phyloP scores from a whole-genome alignment of 2,888 invertebrate species.

The Blera fallax region DNA sequence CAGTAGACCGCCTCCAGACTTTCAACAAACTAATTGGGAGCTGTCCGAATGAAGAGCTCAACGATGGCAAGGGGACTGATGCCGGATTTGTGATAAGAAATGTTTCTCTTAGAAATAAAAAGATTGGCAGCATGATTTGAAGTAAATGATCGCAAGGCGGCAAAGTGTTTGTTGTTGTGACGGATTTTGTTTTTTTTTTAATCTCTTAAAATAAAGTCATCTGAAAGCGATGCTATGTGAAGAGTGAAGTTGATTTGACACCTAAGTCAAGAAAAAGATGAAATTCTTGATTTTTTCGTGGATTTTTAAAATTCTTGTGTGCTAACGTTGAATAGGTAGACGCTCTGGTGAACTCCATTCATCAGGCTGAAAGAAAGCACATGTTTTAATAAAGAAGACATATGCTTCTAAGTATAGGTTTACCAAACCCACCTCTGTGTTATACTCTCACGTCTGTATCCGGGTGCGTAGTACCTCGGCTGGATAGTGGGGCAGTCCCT shows the following conservation, averaged over 20 bases:
- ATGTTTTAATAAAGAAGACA: too few relatives aligned
- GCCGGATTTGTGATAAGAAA: constrained; percentile 41
- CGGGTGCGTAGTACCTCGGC: too few relatives aligned
- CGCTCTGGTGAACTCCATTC: too few relatives aligned
- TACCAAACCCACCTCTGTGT: too few relatives aligned
- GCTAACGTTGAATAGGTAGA: too few relatives aligned
- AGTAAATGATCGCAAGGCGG: constrained; percentile 35
- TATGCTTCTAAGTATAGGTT: too few relatives aligned
- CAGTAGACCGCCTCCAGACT: constrained; percentile 54
- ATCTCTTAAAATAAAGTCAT: background rate
- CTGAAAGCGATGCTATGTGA: background rate
- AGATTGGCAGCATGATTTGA: constrained; percentile 37
- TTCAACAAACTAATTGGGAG: constrained; percentile 66
- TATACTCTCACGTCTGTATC: too few relatives aligned
- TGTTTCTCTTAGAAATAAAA: constrained; percentile 6
- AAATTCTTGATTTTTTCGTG: too few relatives aligned
- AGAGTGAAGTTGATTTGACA: background rate
- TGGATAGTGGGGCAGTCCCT: too few relatives aligned
- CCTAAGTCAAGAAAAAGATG: too few relatives aligned
- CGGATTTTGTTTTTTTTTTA: background rate
- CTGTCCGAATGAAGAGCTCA: constrained; percentile 66
- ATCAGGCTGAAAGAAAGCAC: background rate
- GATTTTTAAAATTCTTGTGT: too few relatives aligned
- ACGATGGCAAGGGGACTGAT: constrained; percentile 24
- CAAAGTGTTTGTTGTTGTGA: background rate